These are phyloP conservation scores for Julus scanicus DNA, from an alignment of 2,888 invertebrate genomes.

Conservation along the genomic window DNA sequence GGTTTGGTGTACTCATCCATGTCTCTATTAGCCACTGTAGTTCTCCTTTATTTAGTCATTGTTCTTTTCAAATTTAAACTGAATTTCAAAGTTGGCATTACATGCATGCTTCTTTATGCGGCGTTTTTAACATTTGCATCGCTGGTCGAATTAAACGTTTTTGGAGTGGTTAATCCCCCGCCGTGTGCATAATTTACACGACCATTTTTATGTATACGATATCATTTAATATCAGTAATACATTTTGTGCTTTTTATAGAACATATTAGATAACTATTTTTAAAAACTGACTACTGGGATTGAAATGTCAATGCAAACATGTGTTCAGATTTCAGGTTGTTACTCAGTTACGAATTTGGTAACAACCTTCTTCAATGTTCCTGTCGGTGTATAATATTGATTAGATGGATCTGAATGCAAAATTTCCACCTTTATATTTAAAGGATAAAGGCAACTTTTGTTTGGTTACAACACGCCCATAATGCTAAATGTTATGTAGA, in stretches of 20 bases:
- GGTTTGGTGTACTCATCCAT: conserved; percentile 75
- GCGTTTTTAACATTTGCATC: conserved; percentile 81
- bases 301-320: not conserved
- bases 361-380: not conserved
- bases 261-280: not conserved
- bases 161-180: conserved; percentile 89
- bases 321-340: not conserved
- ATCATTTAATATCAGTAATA: not conserved
- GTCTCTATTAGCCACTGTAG: conserved; percentile 79
- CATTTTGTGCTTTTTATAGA: not conserved
- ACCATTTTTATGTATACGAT: not conserved
- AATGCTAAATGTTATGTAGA: no score
- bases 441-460: not conserved
- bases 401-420: not conserved
- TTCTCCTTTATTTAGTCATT: conserved; percentile 76
- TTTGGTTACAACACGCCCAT: not conserved
- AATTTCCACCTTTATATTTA: not conserved
- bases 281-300: not conserved
- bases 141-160: conserved; percentile 83
- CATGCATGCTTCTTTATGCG: conserved; percentile 75
- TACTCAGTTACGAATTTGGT: not conserved
- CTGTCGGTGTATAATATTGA: not conserved
- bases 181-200: conserved; percentile 71
- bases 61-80: conserved; percentile 78
- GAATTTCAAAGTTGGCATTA: conserved; percentile 75